Base-by-base conservation (phyloP, 2,797 vertebrate species). In the Monodelphis domestica region DNA sequence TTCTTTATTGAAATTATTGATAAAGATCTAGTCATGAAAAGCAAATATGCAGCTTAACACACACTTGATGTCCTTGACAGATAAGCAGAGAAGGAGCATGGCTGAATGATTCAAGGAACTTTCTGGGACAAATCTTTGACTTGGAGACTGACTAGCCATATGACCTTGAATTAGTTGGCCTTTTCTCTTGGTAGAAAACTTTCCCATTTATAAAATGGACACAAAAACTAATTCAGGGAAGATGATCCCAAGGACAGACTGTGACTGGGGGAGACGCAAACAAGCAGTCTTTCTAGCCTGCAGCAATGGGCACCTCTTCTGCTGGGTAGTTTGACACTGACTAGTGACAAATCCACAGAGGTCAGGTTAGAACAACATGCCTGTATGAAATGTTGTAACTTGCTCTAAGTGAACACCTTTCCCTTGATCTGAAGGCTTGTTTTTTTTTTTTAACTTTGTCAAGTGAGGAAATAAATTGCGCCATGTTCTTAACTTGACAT, bases 1-100 rank as follows among this genome's bases (percentile, higher is more conserved):
- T 29, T 91, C 95, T 96, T 95, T 97, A 97, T 95, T 97, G 95
- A 97, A 96, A 96, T 97, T 97, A 98, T 96, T 96, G 97, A 93
- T 97, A 96, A 97, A 95, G 93, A 95, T 96, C 90, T 96, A 95
- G 93, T 97, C 95, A 96, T 95, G 94, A 91, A 93, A 96, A 97
- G 93, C 89, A 97, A 94, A 92, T 38, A 84, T 50, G 51, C 93
- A 94, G 38, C 50, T 38, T 45, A 91, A 57, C 89, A 97, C 92
- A 95, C 54, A 91, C 94, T 96, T 95, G 93, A 0, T 17, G 95
- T 90, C 96, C 53, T 95, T 95, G 92, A 51, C 89, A 93, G 52
- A 78, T 89, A 95, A 92, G 87, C 55, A 93, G 92, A 95, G 87
- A 78, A 14, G 50, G 94, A 95, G 59, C 89, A 52, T 11, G 15